Evolutionary conservation across 2,113 vertebrate species (phyloP).

Genomic region (Pycnonotus jocosus): DNA sequence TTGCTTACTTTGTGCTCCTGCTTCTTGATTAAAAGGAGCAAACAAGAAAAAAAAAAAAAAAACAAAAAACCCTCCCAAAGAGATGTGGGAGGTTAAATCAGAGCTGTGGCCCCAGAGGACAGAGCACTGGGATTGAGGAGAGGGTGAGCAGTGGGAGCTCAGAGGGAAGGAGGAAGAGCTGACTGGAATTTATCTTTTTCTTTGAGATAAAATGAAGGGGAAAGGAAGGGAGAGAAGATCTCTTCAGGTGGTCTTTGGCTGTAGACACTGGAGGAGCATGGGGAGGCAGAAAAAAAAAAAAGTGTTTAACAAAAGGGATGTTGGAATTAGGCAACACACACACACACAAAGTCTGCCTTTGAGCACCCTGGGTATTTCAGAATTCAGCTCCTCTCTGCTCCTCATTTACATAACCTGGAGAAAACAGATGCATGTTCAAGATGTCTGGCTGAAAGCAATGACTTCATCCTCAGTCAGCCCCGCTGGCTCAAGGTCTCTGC

Average conservation of each 20-base stretch:
- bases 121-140: neutral
- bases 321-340: neutral
- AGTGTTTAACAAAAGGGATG: neutral
- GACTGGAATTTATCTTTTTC: neutral
- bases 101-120: neutral
- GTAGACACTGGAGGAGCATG: neutral
- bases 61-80: rapidly evolving
- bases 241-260: neutral
- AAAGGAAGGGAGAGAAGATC: neutral
- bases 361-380: neutral
- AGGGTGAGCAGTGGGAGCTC: neutral
- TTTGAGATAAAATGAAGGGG: neutral
- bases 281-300: neutral
- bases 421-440: neutral
- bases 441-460: neutral
- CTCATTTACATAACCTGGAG: neutral
- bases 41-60: too few relatives aligned
- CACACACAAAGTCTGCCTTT: neutral
- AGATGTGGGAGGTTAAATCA: neutral
- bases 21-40: neutral
- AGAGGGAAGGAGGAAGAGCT: neutral
- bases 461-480: neutral
- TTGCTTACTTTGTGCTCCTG: neutral
- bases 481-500: neutral
- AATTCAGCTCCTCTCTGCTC: neutral